A percentile compares a stretch with the other conserved stretches of the same genome.
phyloP scores from a whole-genome alignment of 92 coral and sea anemone species.

The Zoanthus gigantus region DNA sequence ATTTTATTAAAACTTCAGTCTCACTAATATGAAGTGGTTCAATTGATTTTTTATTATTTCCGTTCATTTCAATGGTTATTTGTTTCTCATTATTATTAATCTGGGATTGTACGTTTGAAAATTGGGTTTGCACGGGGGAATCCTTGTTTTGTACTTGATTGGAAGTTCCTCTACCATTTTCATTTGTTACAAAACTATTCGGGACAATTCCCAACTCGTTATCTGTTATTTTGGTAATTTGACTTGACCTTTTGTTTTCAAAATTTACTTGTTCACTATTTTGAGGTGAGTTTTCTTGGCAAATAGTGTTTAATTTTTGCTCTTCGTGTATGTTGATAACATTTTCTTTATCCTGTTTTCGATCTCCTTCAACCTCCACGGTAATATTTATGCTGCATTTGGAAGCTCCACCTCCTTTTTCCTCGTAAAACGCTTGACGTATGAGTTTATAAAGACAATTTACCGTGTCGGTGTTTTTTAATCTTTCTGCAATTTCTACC shows the following conservation, averaged over 20 bases:
- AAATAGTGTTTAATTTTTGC: slow-evolving; percentile 49
- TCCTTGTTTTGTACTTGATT: neutral
- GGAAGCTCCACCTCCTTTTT: slow-evolving; percentile 29
- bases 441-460: slow-evolving; percentile 60
- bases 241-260: slow-evolving; percentile 13
- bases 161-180: neutral
- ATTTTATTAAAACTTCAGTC: neutral
- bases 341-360: slow-evolving; percentile 9
- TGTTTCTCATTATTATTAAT: neutral
- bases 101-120: neutral
- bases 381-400: slow-evolving; percentile 64
- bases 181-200: neutral
- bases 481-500: slow-evolving; percentile 66
- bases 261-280: slow-evolving; percentile 9
- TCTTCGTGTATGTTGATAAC: slow-evolving; percentile 18
- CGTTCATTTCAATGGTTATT: neutral
- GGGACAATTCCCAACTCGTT: neutral
- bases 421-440: slow-evolving; percentile 34
- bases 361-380: slow-evolving; percentile 27
- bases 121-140: neutral
- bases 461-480: slow-evolving; percentile 60
- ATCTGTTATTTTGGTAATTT: neutral
- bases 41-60: neutral
- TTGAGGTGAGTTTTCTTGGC: slow-evolving; percentile 1
- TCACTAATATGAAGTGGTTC: neutral